Percentiles rank a stretch among this genome's conserved stretches.
These are phyloP conservation scores for Crematogaster levior DNA, from an alignment of 2,888 invertebrate genomes.

Conservation along the genomic window DNA sequence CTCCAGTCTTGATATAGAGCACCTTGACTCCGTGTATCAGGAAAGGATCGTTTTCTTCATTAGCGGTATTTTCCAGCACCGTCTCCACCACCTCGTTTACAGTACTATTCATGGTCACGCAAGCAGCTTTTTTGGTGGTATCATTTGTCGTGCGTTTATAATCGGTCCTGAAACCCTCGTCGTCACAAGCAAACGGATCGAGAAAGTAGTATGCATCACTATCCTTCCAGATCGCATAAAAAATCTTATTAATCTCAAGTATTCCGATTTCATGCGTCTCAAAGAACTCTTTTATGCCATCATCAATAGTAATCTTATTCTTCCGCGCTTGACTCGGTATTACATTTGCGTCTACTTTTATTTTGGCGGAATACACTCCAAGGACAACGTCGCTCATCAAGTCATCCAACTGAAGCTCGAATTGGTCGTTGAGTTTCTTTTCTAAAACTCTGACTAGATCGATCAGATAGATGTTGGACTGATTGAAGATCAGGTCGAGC, in stretches of 20 bases:
- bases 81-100: slow-evolving; percentile 78
- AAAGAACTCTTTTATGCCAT: slow-evolving; percentile 79
- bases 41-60: slow-evolving; percentile 80
- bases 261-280: slow-evolving; percentile 71
- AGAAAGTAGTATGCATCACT: slow-evolving; percentile 80
- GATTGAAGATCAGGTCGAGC: slow-evolving; percentile 83
- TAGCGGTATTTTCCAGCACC: slow-evolving; percentile 79
- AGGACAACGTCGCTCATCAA: slow-evolving; percentile 81
- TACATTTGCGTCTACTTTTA: slow-evolving; percentile 78
- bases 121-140: slow-evolving; percentile 67
- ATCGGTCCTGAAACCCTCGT: slow-evolving; percentile 73
- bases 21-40: slow-evolving; percentile 79
- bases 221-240: slow-evolving; percentile 82
- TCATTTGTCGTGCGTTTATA: not conserved
- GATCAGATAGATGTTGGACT: slow-evolving; percentile 81
- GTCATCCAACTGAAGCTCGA: slow-evolving; percentile 78
- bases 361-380: slow-evolving; percentile 81
- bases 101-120: slow-evolving; percentile 82
- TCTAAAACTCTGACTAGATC: slow-evolving; percentile 79
- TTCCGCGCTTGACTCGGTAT: slow-evolving; percentile 79
- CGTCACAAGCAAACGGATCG: slow-evolving; percentile 82
- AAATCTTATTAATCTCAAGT: slow-evolving; percentile 79
- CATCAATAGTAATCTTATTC: slow-evolving; percentile 73
- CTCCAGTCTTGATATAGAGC: slow-evolving; percentile 80
- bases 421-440: slow-evolving; percentile 76